These are phyloP conservation scores for Stylophora pistillata DNA, from an alignment of 64 coral and sea anemone genomes.

Conservation along the genomic window DNA sequence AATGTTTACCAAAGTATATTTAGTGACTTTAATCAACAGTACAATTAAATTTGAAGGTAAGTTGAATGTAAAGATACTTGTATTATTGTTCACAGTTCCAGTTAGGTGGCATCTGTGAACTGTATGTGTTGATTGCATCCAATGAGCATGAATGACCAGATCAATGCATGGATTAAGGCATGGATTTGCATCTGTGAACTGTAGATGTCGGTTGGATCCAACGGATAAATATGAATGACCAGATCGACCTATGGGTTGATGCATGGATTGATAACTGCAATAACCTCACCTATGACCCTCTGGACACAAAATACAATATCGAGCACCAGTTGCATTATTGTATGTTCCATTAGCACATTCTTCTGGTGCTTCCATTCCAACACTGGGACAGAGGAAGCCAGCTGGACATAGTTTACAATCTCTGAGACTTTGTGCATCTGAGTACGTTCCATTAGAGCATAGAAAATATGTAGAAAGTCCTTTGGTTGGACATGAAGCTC, in stretches of 20 bases:
- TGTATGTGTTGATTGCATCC: background rate
- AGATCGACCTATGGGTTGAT: background rate
- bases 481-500: conserved; percentile 52
- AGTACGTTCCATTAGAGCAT: conserved; percentile 74
- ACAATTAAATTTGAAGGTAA: too few species aligned
- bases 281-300: conserved; percentile 4
- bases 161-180: too few species aligned
- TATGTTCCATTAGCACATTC: conserved; percentile 22
- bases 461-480: conserved; percentile 17
- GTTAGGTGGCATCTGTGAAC: background rate
- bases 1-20: too few species aligned
- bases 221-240: background rate
- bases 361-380: conserved; percentile 29
- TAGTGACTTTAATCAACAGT: too few species aligned
- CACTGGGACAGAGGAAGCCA: conserved; percentile 15
- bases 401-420: conserved; percentile 41
- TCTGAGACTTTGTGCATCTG: background rate
- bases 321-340: conserved; percentile 8
- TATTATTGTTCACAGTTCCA: too few species aligned
- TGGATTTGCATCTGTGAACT: background rate
- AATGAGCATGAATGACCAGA: too few species aligned
- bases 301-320: conserved; percentile 32
- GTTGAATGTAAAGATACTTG: too few species aligned
- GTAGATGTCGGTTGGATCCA: background rate
- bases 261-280: background rate